Evolutionary conservation across 1,140 invertebrate species (phyloP).

Genomic region (Zaprionus nigranus): DNA sequence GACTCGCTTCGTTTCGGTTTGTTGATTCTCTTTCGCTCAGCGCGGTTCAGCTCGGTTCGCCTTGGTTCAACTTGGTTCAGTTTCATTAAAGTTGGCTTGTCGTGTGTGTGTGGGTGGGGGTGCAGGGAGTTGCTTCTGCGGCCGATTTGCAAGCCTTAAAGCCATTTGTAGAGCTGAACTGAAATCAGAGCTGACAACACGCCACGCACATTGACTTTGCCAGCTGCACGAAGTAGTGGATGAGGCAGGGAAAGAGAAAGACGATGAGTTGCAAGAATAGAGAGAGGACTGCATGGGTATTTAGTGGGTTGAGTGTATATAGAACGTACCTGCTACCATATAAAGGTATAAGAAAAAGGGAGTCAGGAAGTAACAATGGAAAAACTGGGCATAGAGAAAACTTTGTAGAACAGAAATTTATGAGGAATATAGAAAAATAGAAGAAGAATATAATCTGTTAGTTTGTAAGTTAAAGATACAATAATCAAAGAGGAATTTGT

Average conservation of each 20-base stretch:
- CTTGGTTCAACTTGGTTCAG: constrained; percentile 27
- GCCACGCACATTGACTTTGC: constrained; percentile 73
- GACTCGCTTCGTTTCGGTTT: constrained; percentile 61
- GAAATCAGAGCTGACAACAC: constrained; percentile 64
- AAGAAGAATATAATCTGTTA: background rate
- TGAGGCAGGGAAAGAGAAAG: background rate
- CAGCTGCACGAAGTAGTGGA: constrained; percentile 42
- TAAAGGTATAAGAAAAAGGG: background rate
- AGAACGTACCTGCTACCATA: background rate
- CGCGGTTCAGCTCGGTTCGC: constrained; percentile 18
- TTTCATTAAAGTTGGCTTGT: constrained; percentile 71
- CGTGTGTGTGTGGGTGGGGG: background rate
- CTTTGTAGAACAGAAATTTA: background rate
- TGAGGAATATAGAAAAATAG: too few species aligned
- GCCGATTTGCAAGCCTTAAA: constrained; percentile 71
- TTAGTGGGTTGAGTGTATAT: background rate
- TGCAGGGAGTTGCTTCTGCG: constrained; percentile 28
- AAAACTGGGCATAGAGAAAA: background rate
- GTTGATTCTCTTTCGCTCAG: constrained; percentile 46
- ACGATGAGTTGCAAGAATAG: constrained; percentile 11
- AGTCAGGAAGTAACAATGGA: background rate
- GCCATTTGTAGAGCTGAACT: constrained; percentile 65
- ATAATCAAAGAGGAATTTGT: too few species aligned
- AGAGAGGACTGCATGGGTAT: background rate
- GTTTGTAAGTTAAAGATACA: too few species aligned